Conservation (phyloP, 2,888 invertebrate species). For the Leucophenga montana region DNA sequence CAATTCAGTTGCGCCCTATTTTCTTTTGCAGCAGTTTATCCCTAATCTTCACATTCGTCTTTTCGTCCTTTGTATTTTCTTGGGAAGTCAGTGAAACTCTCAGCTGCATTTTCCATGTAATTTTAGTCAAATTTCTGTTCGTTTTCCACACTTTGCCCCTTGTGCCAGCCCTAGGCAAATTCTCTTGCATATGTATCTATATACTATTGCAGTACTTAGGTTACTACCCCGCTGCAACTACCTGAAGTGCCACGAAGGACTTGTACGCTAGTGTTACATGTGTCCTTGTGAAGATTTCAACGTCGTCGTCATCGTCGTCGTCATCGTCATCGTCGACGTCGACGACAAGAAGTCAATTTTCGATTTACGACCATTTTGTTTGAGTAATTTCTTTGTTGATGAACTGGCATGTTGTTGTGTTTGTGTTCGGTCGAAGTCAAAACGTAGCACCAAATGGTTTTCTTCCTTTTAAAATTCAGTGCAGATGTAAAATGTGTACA, state of each 20-base stretch:
- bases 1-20: slow-evolving; percentile 58
- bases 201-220: too few relatives aligned
- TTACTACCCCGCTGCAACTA: slow-evolving; percentile 7
- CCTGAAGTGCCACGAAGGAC: slow-evolving; percentile 12
- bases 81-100: slow-evolving; percentile 14
- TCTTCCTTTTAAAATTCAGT: slow-evolving; percentile 24
- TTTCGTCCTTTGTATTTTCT: slow-evolving; percentile 2
- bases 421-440: not conserved
- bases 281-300: not conserved
- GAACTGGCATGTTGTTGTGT: slow-evolving; percentile 5
- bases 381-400: slow-evolving; percentile 60
- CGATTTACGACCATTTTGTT: slow-evolving; percentile 71
- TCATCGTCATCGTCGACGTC: slow-evolving; percentile 34
- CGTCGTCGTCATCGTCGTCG: too few relatives aligned
- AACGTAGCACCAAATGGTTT: slow-evolving; percentile 15
- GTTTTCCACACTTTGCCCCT: slow-evolving; percentile 9
- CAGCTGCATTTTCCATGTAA: slow-evolving; percentile 24
- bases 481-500: slow-evolving; percentile 47
- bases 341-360: slow-evolving; percentile 70
- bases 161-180: not conserved
- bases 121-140: slow-evolving; percentile 3
- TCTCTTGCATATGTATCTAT: too few relatives aligned
- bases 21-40: slow-evolving; percentile 1
- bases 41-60: not conserved
- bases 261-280: slow-evolving; percentile 14